Percentiles rank a stretch among this genome's conserved stretches.
Evolutionary conservation across 2,113 vertebrate genomes (phyloP).

Genomic region (Dicaeum eximium): DNA sequence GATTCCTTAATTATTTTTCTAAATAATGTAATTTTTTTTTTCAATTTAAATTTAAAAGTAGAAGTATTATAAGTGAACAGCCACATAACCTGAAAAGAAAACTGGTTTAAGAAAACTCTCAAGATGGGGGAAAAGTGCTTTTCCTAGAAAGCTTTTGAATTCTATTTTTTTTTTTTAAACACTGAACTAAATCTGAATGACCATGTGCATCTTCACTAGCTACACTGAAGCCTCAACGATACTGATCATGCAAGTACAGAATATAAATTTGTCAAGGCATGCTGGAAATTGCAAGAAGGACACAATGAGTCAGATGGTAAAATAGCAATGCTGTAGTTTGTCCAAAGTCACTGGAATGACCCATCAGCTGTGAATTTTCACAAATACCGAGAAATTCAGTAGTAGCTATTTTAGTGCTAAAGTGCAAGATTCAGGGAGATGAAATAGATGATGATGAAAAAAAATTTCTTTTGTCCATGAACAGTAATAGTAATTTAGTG

Average conservation of each 20-base stretch:
- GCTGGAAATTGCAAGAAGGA: not conserved
- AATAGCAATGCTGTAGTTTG: not conserved
- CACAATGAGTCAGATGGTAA: not conserved
- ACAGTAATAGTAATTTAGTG: not conserved
- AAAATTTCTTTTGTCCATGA: not conserved
- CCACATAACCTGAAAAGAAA: not conserved
- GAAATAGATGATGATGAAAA: not conserved
- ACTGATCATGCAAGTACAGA: not conserved
- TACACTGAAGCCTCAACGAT: not conserved
- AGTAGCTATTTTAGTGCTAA: not conserved
- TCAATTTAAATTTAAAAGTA: not conserved
- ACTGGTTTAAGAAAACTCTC: not conserved
- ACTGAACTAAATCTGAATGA: not conserved
- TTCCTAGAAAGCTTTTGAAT: not conserved
- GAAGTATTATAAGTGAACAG: not conserved
- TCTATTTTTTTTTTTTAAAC: not conserved
- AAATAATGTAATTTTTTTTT: not conserved
- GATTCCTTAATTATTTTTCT: not conserved
- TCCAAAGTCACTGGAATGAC: not conserved
- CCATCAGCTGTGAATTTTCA: not conserved
- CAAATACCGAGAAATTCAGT: not conserved
- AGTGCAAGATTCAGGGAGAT: not conserved
- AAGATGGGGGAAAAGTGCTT: accelerated
- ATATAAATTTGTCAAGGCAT: not conserved
- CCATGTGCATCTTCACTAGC: not conserved